Conservation (phyloP, 2,888 invertebrate species). For the Yponomeuta plumbellus region DNA sequence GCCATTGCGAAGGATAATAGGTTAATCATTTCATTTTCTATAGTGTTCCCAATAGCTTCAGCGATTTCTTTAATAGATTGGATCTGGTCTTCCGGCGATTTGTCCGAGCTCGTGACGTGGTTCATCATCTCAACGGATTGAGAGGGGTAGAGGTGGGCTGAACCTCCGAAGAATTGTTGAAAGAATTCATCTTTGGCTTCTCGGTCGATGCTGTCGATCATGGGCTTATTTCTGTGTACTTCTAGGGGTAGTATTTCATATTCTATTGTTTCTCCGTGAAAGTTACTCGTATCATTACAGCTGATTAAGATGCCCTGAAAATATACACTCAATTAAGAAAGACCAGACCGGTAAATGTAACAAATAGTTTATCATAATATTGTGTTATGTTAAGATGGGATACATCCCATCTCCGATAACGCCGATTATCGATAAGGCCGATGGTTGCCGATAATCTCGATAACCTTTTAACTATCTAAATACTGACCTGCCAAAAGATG, state of each 20-base stretch:
- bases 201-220: slow-evolving; percentile 13
- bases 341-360: not conserved
- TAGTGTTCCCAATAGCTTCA: slow-evolving; percentile 45
- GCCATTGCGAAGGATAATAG: slow-evolving; percentile 48
- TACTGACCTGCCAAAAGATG: too few species aligned
- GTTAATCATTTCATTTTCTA: slow-evolving; percentile 56
- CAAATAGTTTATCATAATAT: not conserved
- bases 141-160: slow-evolving; percentile 36
- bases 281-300: not conserved
- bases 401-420: too few species aligned
- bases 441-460: too few species aligned
- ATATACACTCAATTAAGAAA: not conserved
- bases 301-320: slow-evolving; percentile 40
- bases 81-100: slow-evolving; percentile 56
- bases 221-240: not conserved
- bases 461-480: too few species aligned
- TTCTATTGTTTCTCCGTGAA: not conserved
- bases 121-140: slow-evolving; percentile 54
- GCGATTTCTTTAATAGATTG: slow-evolving; percentile 58
- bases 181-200: slow-evolving; percentile 45
- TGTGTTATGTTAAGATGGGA: not conserved
- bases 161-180: slow-evolving; percentile 41
- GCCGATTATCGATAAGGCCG: too few species aligned
- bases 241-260: not conserved
- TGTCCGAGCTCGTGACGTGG: slow-evolving; percentile 45